These are phyloP conservation scores for Metopolophium dirhodum DNA, from an alignment of 1,140 invertebrate species.

Conservation along the genomic window DNA sequence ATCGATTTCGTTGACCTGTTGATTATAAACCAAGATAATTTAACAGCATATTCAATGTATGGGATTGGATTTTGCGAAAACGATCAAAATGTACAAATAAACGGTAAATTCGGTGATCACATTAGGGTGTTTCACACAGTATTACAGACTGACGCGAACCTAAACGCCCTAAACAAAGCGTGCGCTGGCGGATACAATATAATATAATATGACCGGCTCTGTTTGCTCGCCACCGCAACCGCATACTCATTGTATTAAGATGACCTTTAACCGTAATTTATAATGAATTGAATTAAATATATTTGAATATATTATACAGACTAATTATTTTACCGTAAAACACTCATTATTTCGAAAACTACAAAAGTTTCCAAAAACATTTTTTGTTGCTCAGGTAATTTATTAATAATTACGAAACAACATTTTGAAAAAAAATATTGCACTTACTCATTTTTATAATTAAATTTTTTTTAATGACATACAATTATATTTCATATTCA, in stretches of 20 bases:
- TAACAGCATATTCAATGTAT: neutral
- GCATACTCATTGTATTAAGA: neutral
- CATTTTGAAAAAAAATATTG: too few relatives aligned
- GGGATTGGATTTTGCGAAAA: neutral
- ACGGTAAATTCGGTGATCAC: neutral
- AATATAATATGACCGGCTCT: neutral
- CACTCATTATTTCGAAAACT: neutral
- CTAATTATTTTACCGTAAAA: neutral
- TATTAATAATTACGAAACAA: too few relatives aligned
- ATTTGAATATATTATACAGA: neutral
- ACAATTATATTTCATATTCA: too few relatives aligned
- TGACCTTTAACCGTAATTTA: neutral
- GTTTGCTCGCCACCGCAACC: neutral
- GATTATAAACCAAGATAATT: neutral
- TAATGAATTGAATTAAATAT: neutral
- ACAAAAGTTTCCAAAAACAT: neutral
- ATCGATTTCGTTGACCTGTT: constrained; percentile 1
- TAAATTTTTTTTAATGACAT: too few relatives aligned
- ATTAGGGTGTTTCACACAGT: neutral
- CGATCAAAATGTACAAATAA: neutral
- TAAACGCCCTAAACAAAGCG: neutral
- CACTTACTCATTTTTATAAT: too few relatives aligned
- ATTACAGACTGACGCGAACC: neutral
- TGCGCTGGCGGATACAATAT: neutral
- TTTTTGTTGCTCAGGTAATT: neutral